Evolutionary conservation across 2,797 vertebrate genomes (phyloP), one percentile per base, ranked within the genome.

Genomic region (Stomatorhinus walkeri): DNA sequence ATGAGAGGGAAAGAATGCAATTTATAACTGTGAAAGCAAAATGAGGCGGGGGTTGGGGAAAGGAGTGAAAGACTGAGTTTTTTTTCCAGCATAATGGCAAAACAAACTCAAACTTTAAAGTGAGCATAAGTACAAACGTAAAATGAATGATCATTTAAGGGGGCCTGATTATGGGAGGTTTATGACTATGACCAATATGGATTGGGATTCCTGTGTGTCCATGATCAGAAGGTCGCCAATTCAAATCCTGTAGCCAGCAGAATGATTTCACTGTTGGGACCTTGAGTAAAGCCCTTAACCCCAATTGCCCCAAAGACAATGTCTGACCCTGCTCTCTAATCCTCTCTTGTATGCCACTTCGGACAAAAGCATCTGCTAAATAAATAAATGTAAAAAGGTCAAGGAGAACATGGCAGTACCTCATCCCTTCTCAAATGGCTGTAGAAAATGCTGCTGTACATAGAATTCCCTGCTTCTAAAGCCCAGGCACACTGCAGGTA

Each of bases 1-100:
- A 90, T 92, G 91, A 90, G 88, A 92, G 91, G 93, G 92, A 93
- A 93, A 94, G 89, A 94, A 94, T 90, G 90, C 54, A 88, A 94
- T 94, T 95, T 93, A 59, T 87, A 91, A 88, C 85, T 72, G 89
- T 91, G 89, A 86, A 92, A 90, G 91, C 46, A 22, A 52, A 43
- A 14, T 85, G 49, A 51, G 9, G 48, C 16, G 84, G 49, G 84
- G 84, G 48, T 51, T 51, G 49, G 49, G 83, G 46, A 51, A 24
- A 85, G 83, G 3, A 51, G 24, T 28, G 83, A n/a, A 79, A 3
- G 76, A 46, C 76, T 4, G 72, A 32, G 7, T 28, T 12, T 40
- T 36, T 72, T 76, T 16, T 40, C 32, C 32, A 36, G 3, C n/a
- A 22, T 8, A 81, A 81, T 22, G 76, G 68, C 14, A 76, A 76